Evolutionary conservation across 2,888 invertebrate genomes (phyloP).

Genomic region (Polymixis lichenea): DNA sequence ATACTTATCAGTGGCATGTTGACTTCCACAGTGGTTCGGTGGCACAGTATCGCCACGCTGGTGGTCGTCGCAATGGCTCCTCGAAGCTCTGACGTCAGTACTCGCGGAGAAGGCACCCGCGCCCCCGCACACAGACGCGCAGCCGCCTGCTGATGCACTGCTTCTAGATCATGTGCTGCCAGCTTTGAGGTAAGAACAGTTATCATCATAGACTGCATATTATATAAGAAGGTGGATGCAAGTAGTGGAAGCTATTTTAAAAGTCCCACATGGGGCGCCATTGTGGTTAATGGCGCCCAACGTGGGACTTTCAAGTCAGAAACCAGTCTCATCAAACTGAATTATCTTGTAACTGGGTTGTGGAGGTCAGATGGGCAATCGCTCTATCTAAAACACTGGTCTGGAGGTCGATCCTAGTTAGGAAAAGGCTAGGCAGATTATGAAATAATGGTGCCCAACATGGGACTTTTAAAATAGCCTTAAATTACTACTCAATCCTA

Average conservation of each 20-base stretch:
- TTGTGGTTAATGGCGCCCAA: not conserved
- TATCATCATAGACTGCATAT: not conserved
- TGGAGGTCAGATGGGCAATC: not conserved
- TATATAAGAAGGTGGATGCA: not conserved
- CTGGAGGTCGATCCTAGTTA: not conserved
- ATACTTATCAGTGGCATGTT: no score
- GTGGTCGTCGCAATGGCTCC: conserved; percentile 98
- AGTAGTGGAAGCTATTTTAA: not conserved
- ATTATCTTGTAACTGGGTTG: no score
- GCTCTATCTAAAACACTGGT: not conserved
- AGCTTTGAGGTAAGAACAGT: conserved; percentile 78
- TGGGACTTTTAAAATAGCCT: not conserved
- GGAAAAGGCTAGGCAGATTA: not conserved
- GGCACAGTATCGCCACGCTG: conserved; percentile 98
- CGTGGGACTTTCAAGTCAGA: not conserved
- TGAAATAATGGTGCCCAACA: not conserved
- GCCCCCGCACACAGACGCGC: conserved; percentile 49
- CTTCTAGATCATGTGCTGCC: conserved; percentile 86
- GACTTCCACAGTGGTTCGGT: conserved; percentile 79
- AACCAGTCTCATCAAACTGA: no score
- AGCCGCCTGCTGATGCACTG: conserved; percentile 74
- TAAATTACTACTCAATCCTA: no score
- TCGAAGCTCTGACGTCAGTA: conserved; percentile 96
- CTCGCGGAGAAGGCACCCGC: conserved; percentile 93
- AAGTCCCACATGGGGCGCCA: conserved; percentile 9